Percentiles rank a stretch among this genome's conserved stretches.
phyloP scores from a whole-genome alignment of 2,113 vertebrate genomes.

The Myanophis thanlyinensis region DNA sequence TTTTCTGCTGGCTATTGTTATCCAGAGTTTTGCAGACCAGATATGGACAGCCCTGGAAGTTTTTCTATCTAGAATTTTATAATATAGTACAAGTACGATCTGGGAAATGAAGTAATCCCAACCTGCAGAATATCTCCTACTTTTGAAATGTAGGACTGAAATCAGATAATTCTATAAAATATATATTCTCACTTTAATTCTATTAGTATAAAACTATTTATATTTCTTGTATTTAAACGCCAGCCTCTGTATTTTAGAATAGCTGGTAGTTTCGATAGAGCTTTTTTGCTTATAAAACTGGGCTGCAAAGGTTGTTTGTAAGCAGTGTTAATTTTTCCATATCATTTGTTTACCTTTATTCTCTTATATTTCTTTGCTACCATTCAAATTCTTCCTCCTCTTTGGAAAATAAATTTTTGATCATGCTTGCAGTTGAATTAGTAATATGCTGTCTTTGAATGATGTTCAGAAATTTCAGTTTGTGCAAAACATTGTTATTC shows the following conservation, averaged over 20 bases:
- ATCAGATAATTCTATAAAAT: neutral
- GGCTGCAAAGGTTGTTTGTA: neutral
- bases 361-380: neutral
- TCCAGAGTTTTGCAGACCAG: neutral
- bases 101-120: neutral
- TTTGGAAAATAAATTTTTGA: neutral
- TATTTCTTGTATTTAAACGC: neutral
- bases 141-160: neutral
- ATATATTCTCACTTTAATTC: neutral
- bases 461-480: neutral
- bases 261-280: neutral
- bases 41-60: neutral
- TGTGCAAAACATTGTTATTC: neutral
- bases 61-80: neutral
- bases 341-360: neutral
- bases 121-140: neutral
- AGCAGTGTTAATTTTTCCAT: neutral
- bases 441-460: neutral
- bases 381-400: neutral
- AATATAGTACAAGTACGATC: neutral
- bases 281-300: neutral
- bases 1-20: neutral
- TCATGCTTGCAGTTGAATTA: neutral
- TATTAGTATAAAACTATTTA: neutral
- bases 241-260: neutral